These are phyloP conservation scores for Thera obeliscata DNA, from an alignment of 2,888 invertebrate genomes.

Conservation along the genomic window DNA sequence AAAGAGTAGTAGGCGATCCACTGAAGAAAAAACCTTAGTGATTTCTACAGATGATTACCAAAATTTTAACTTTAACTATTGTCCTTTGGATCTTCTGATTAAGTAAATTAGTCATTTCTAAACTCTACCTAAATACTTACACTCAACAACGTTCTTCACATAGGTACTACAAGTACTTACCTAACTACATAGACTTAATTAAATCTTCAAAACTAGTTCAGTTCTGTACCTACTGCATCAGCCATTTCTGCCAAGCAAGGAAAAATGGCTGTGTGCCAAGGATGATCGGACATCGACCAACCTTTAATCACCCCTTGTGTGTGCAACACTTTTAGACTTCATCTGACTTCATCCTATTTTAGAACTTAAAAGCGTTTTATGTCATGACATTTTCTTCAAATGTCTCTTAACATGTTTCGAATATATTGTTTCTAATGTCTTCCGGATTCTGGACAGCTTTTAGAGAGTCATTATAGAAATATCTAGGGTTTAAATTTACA, in stretches of 20 bases:
- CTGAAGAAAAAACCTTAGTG: no score
- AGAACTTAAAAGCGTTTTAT: slow-evolving; percentile 62
- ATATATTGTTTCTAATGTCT: slow-evolving; percentile 21
- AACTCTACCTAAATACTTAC: no score
- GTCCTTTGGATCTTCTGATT: no score
- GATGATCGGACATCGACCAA: slow-evolving; percentile 71
- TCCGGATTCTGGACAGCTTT: slow-evolving; percentile 24
- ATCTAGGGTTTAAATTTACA: not conserved
- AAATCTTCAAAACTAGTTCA: slow-evolving; percentile 1
- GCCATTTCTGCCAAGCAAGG: slow-evolving; percentile 56
- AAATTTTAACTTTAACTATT: no score
- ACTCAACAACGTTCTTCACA: no score
- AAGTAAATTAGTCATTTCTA: no score
- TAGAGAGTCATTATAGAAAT: slow-evolving; percentile 13
- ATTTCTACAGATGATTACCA: no score
- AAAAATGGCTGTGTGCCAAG: slow-evolving; percentile 69
- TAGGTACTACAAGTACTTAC: no score
- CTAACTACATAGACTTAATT: not conserved
- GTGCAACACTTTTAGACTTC: slow-evolving; percentile 48
- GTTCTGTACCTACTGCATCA: slow-evolving; percentile 22
- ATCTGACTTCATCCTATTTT: slow-evolving; percentile 58
- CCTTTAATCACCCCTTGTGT: slow-evolving; percentile 61
- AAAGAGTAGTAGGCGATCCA: no score
- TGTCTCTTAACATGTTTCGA: slow-evolving; percentile 23
- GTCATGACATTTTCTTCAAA: slow-evolving; percentile 43